These are phyloP conservation scores for Aplidium turbinatum DNA, from an alignment of 23 tunicate species.

Conservation along the genomic window DNA sequence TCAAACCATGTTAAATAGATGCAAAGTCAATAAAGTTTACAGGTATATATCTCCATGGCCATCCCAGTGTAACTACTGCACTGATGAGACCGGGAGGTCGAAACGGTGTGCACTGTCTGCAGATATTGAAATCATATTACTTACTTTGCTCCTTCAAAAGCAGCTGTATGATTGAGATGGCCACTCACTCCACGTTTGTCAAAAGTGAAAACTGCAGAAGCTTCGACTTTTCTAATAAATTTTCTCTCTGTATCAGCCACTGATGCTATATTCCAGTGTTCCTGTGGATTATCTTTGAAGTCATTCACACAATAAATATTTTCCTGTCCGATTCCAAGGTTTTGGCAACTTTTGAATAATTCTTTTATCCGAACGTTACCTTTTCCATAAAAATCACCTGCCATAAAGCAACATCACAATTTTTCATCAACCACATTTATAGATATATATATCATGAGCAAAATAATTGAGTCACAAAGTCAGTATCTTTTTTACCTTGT, in stretches of 20 bases:
- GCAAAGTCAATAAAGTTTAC: too few relatives aligned
- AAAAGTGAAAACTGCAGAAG: constrained; percentile 55
- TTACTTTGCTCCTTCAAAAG: constrained; percentile 59
- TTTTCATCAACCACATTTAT: not conserved
- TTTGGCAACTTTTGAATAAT: constrained; percentile 49
- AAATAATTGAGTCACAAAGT: too few relatives aligned
- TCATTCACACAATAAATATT: constrained; percentile 38
- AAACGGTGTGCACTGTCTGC: too few relatives aligned
- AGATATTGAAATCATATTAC: too few relatives aligned
- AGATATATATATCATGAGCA: not conserved
- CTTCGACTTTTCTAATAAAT: constrained; percentile 16
- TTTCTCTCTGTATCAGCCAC: constrained; percentile 29
- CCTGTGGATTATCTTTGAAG: constrained; percentile 63
- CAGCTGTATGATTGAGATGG: constrained; percentile 69
- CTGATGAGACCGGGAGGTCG: too few relatives aligned
- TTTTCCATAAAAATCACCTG: constrained; percentile 60
- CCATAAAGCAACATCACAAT: not conserved
- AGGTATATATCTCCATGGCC: too few relatives aligned
- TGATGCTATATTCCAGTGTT: constrained; percentile 22
- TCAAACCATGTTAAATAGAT: too few relatives aligned
- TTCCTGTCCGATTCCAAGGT: constrained; percentile 49
- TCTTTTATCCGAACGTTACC: constrained; percentile 54
- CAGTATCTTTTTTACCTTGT: too few relatives aligned
- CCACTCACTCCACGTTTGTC: constrained; percentile 77
- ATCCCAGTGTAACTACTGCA: too few relatives aligned